Evolutionary conservation across 2,888 invertebrate genomes (phyloP).

Genomic region (Vandiemenella viatica): DNA sequence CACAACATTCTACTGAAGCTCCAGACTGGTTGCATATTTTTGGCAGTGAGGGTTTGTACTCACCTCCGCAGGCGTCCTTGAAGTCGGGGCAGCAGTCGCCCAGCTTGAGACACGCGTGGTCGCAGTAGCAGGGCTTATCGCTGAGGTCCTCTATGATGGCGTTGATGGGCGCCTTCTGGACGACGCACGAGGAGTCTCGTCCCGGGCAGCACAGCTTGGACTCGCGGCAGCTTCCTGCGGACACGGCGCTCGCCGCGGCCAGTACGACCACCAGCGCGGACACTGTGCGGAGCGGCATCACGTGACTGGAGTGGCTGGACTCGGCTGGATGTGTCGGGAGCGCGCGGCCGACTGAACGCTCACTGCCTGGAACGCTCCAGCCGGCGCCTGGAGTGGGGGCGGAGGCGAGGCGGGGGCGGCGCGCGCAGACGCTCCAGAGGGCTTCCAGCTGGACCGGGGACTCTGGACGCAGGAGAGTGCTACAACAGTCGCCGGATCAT

Average conservation of each 20-base stretch:
- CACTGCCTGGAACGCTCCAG: background rate
- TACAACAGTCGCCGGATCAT: too few relatives aligned
- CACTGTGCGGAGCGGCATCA: slow-evolving; percentile 2
- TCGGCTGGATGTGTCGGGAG: background rate
- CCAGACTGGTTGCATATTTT: too few relatives aligned
- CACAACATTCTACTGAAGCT: too few relatives aligned
- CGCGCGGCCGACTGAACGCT: background rate
- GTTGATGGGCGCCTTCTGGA: slow-evolving; percentile 73
- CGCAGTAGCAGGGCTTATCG: slow-evolving; percentile 84
- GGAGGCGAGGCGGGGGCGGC: background rate
- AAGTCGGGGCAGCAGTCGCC: slow-evolving; percentile 84
- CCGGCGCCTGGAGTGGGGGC: background rate
- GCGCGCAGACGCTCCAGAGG: background rate
- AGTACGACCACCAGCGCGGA: background rate
- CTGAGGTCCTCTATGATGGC: slow-evolving; percentile 67
- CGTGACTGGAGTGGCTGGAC: background rate
- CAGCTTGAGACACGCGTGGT: slow-evolving; percentile 75
- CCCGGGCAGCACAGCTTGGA: slow-evolving; percentile 77
- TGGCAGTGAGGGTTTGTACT: too few relatives aligned
- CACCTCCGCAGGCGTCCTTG: slow-evolving; percentile 76
- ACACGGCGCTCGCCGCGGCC: background rate
- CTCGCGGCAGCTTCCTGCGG: slow-evolving; percentile 56
- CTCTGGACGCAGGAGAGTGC: too few relatives aligned
- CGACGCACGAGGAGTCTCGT: slow-evolving; percentile 76
- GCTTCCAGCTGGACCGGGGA: too few relatives aligned